Base-by-base conservation (phyloP, 2,888 invertebrate species). In the Physocephala rufipes region DNA sequence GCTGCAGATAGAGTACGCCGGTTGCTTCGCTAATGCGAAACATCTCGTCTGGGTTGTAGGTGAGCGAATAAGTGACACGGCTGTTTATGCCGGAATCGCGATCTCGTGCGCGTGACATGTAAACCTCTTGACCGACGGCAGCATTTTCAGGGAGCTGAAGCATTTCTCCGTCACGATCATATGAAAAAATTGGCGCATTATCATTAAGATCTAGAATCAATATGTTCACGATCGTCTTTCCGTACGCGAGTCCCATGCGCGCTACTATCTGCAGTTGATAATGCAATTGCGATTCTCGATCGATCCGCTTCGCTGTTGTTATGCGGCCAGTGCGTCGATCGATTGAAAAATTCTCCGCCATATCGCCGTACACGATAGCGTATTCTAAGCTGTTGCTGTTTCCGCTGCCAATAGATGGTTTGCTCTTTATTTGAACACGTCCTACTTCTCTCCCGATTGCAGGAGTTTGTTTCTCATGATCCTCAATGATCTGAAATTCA, bases 111-210 rank as follows among this genome's bases (percentile, higher is more conserved):
- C 93, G 89, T 1, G 96, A 94, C 77, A 95, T 89, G 85, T 93
- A 95, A 45, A 97, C 92, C 86, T 97, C 95, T 85, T 96, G 95
- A 0, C 97, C 97, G 47, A 97, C 95, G 24, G 97, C 96, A 78
- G 94, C 93, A 84, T 96, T 95, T 87, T 97, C 97, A 19, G 91
- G 89, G 71, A 97, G 88, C 73, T 89, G 88, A 70, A 97, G 88
- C 74, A 89, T 88, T 61, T 95, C 91, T 16, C 77, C 75, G 81
- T 95, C 94, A 79, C 91, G 91, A 75, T 92, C 93, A 79, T 91
- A 90, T 26, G 91, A 89, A 84, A 96, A 96, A 74, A 90, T 88
- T 3, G 98, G 98, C 70, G 92, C 90, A 84, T 97, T 96, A 85
- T 98, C 97, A 86, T 98, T 98, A 4, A 95, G 88, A 86, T 98